Conservation (phyloP, 2,888 invertebrate genomes). For the Dusona sp. region DNA sequence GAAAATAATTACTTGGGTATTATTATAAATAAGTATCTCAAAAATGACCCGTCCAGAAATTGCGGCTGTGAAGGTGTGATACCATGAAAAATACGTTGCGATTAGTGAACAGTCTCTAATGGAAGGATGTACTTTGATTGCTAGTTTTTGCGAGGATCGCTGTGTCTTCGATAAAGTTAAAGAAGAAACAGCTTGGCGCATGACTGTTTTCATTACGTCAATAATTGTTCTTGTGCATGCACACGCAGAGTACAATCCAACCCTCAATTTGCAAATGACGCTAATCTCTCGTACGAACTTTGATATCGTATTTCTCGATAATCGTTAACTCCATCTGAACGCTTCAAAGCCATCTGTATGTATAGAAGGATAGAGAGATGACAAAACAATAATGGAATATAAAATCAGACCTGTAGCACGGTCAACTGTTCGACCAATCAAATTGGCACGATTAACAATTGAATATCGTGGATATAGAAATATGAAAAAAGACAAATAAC, state of each 20-base stretch:
- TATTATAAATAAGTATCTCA: too few species aligned
- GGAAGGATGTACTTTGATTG: slow-evolving; percentile 42
- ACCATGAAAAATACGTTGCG: background rate
- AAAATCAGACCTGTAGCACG: background rate
- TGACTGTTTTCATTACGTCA: slow-evolving; percentile 64
- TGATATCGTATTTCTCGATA: slow-evolving; percentile 37
- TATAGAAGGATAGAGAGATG: background rate
- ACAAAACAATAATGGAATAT: slow-evolving; percentile 3
- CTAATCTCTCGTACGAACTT: slow-evolving; percentile 54
- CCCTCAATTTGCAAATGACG: slow-evolving; percentile 42
- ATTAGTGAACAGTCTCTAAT: slow-evolving; percentile 38
- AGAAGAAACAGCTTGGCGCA: slow-evolving; percentile 58
- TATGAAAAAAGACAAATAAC: background rate
- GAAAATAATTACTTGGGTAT: too few species aligned
- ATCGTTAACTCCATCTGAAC: background rate
- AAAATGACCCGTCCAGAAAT: background rate
- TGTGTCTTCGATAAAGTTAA: slow-evolving; percentile 60
- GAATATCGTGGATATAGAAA: background rate
- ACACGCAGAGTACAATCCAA: slow-evolving; percentile 27
- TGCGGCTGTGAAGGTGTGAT: background rate
- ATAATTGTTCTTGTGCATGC: slow-evolving; percentile 64
- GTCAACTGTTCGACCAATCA: background rate
- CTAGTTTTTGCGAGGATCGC: slow-evolving; percentile 3
- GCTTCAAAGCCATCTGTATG: slow-evolving; percentile 5
- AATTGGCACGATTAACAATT: background rate